Percentiles rank a stretch among this genome's conserved stretches.
phyloP scores from a whole-genome alignment of 2,888 invertebrate species.

The Drosophila trichaetosa region DNA sequence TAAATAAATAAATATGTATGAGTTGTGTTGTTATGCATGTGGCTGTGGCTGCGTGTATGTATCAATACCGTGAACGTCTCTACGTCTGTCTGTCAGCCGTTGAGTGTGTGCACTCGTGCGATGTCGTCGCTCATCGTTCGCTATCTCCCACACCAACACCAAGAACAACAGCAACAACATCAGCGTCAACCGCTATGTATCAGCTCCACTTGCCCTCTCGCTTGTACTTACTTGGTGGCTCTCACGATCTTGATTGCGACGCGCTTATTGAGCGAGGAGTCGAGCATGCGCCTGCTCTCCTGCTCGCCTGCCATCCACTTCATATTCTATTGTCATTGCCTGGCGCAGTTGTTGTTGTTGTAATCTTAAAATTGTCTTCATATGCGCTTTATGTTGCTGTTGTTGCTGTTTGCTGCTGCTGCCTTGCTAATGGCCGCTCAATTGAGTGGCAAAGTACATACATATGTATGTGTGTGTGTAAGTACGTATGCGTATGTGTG shows the following conservation, averaged over 20 bases:
- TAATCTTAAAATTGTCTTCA: conserved; percentile 79
- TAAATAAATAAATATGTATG: conserved; percentile 58
- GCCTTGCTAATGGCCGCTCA: conserved; percentile 77
- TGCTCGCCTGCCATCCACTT: conserved; percentile 52
- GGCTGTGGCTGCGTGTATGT: conserved; percentile 15
- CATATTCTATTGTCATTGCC: conserved; percentile 78
- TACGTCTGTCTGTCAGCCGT: conserved; percentile 31
- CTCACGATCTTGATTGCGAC: conserved; percentile 44
- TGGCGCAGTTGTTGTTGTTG: conserved; percentile 58
- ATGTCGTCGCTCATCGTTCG: conserved; percentile 57
- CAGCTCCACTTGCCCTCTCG: conserved; percentile 47
- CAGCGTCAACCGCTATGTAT: conserved; percentile 29
- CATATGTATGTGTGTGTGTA: conserved; percentile 8
- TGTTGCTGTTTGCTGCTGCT: conserved; percentile 44
- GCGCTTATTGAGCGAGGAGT: conserved; percentile 54
- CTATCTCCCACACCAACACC: conserved; percentile 63
- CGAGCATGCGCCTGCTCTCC: conserved; percentile 25
- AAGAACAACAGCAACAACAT: conserved; percentile 33
- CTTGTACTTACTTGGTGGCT: conserved; percentile 23
- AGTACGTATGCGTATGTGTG: conserved; percentile 23
- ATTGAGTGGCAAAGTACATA: conserved; percentile 78
- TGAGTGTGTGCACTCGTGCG: conserved; percentile 60
- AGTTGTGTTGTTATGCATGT: conserved; percentile 10
- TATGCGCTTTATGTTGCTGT: conserved; percentile 49
- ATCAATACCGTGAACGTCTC: conserved; percentile 56